Base-by-base conservation (phyloP, 1,140 invertebrate genomes). In the Cepaea nemoralis region DNA sequence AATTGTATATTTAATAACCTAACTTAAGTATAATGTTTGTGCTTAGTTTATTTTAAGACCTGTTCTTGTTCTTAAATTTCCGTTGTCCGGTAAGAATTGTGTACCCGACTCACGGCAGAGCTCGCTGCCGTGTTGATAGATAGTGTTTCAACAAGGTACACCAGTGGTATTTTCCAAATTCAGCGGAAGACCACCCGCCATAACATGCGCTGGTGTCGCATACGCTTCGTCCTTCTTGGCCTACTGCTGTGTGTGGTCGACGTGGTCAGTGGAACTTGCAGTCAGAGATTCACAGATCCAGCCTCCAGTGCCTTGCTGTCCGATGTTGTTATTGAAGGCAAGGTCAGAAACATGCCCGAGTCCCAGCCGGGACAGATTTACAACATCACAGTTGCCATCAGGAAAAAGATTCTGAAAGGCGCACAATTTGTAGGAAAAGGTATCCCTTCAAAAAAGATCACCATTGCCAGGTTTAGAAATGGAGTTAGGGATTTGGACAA, bases 251-350 rank as follows among this genome's bases (percentile, higher is more conserved):
- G 45, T 33, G 78, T 80, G 14, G 78, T 71, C 22, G 40, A 71
- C 35, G 78, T 80, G 27, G 48, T 71, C 5, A 39, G 31, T 19
- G 59, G 75, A 31, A 71, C 59, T 8, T 83, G 83, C 48, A 55
- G 73, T 5, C 74, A 71, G 10, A n/a, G 22, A 3, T 81, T 78
- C 79, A 59, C 45, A 50, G 79, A 83, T 31, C n/a, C 59, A 10
- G 79, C 74, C 33, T 81, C 79, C 67, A 78, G 75, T 70, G 80
- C 83, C 80, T 12, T 78, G 16, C 75, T 80, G 0, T 42, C 79
- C 3, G 83, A 83, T 69, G 59, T 83, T n/a, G 83, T 83, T n/a
- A 59, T 83, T 55, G 80, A 83, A 67, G 83, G 74, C 0, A 31
- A 80, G 27, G 69, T 83, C 12, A 35, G 63, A 24, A 55, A 77